A percentile compares a stretch with the other conserved stretches of the same genome.
Evolutionary conservation across 1,140 invertebrate species (phyloP).

Genomic region (Leucophenga varia): DNA sequence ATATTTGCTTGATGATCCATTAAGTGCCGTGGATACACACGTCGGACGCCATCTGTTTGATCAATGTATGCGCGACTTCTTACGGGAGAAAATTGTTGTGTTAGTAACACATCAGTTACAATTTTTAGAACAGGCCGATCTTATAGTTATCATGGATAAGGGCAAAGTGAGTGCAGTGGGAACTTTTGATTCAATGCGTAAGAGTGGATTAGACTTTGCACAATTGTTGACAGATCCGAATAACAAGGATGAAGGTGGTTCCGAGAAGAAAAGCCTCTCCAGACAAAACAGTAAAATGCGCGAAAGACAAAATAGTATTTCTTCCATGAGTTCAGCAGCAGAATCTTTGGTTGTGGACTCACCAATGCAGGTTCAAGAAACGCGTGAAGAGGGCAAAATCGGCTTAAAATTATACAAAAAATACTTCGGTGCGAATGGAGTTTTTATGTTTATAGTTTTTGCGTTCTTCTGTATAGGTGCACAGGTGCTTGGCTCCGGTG

Average conservation of each 20-base stretch:
- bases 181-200: conserved; percentile 64
- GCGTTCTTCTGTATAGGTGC: conserved; percentile 60
- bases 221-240: conserved; percentile 61
- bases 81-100: conserved; percentile 71
- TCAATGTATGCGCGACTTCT: conserved; percentile 68
- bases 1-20: conserved; percentile 81
- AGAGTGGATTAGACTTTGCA: conserved; percentile 66
- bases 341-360: conserved; percentile 60
- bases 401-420: conserved; percentile 62
- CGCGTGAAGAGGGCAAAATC: conserved; percentile 61
- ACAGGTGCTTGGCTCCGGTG: conserved; percentile 66
- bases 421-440: conserved; percentile 65
- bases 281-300: conserved; percentile 36
- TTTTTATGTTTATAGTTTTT: conserved; percentile 53
- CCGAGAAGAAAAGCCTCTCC: conserved; percentile 26
- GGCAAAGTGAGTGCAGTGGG: conserved; percentile 64
- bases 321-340: conserved; percentile 60
- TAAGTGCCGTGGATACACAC: conserved; percentile 76
- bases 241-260: conserved; percentile 51
- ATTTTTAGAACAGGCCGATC: conserved; percentile 76
- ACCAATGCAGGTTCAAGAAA: conserved; percentile 60
- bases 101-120: conserved; percentile 85
- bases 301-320: conserved; percentile 56
- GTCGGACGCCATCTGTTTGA: conserved; percentile 71
- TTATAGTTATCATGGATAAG: conserved; percentile 66